Base-by-base conservation (phyloP, 92 coral and sea anemone genomes). In the Scolanthus callimorphus region DNA sequence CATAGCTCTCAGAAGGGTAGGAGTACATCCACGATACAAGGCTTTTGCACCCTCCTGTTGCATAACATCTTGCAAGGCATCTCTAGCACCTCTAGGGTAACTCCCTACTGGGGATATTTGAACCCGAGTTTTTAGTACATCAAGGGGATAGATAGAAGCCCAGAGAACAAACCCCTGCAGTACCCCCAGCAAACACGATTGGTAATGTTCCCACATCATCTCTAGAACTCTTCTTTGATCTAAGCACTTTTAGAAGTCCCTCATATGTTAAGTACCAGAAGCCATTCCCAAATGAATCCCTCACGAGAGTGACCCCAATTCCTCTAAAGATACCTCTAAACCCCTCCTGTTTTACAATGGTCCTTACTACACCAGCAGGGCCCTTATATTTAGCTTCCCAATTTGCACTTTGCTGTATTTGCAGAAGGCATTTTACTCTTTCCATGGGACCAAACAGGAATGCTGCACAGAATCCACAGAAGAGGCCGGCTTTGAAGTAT, bases 61-160 rank as follows among this genome's bases (percentile, higher is more conserved):
- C 30, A 90, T 47, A 20, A 79, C 67, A n/a, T 69, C 55, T 22
- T 56, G 58, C 17, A 86, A 50, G 20, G 83, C 95, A 53, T 85
- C 97, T 8, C 86, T 58, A 23, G 73, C 62, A 8, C 95, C 97
- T 12, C 85, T 59, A 4, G 91, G 90, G 39, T 85, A 90, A 41
- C 57, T 29, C 20, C 90, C 97, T 46, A 54, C 85, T 3, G 95
- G 90, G 4, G 97, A 90, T 10, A 89, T 77, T 71, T 88, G 92
- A 49, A 73, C 68, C 27, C 97, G 75, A 39, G 95, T 85, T 28
- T 84, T 79, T 17, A 90, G 39, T 25, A 77, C 74, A 46, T 90
- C 97, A 2, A 70, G 62, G 3, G 97, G 95, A 49, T 69, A 73
- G 17, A 66, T 61, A 17, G 79, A 64, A 20, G 57, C 66, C 97